A percentile compares a stretch with the other conserved stretches of the same genome.
These are phyloP conservation scores for Rhingia campestris DNA, from an alignment of 2,888 invertebrate genomes.

Conservation along the genomic window DNA sequence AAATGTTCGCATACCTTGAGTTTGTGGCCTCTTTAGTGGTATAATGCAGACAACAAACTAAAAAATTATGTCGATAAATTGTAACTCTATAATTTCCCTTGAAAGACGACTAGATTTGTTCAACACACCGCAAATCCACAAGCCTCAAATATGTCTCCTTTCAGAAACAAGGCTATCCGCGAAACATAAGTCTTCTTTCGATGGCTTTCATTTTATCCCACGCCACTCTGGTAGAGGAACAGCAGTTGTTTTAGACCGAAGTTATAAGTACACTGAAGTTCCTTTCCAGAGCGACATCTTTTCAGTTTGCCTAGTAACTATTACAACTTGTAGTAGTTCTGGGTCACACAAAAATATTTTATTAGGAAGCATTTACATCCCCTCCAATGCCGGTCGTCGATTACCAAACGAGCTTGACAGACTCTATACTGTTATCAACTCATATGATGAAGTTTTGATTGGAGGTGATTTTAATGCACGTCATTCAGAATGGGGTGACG, in stretches of 20 bases:
- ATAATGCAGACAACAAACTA: background rate
- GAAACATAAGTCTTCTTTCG: constrained; percentile 1
- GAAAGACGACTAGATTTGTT: constrained; percentile 2
- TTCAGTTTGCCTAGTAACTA: constrained; percentile 7
- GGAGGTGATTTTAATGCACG: constrained; percentile 9
- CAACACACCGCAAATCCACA: background rate
- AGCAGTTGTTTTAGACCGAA: background rate
- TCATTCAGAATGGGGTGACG: too few relatives aligned
- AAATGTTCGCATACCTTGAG: too few relatives aligned
- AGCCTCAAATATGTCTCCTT: too few relatives aligned
- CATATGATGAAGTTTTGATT: too few relatives aligned
- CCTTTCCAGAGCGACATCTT: too few relatives aligned
- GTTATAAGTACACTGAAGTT: background rate
- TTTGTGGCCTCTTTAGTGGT: too few relatives aligned
- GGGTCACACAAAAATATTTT: background rate
- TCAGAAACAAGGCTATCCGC: background rate
- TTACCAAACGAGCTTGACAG: constrained; percentile 10
- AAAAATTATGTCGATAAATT: constrained; percentile 9
- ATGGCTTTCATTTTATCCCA: constrained; percentile 8
- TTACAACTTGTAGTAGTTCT: background rate
- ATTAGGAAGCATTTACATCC: constrained; percentile 28
- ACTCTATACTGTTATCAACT: background rate
- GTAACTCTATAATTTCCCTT: constrained; percentile 1
- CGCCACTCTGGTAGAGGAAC: constrained; percentile 3
- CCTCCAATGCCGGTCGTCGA: constrained; percentile 3